Evolutionary conservation across 2,113 vertebrate genomes (phyloP), one percentile per base, ranked within the genome.

Genomic region (Ahaetulla prasina): DNA sequence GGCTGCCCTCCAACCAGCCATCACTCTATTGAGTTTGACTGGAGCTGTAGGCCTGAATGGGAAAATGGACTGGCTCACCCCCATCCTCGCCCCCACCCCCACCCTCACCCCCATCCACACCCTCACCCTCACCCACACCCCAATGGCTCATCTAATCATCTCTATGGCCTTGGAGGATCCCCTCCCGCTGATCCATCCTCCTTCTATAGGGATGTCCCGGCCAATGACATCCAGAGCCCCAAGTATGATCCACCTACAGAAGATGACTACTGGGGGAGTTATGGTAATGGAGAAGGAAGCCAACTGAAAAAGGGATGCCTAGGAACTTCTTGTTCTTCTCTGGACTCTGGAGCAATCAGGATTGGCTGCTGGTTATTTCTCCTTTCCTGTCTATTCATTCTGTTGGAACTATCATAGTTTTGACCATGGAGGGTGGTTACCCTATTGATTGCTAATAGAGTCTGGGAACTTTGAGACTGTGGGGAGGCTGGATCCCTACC

Each of bases 231-330:
- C 95, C 98, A 98, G 35, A 97, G 93, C 92, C 98, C 98, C 92
- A 98, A 98, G 96, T 91, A 98, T 8, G 98, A 98, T 96, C 94
- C 96, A 25, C 96, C 96, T 89, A 98, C 96, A 2, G 98, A 98
- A 93, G 98, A 98, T 74, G 98, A 98, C 93, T 98, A 98, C 90
- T 98, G 98, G 97, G 96, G 97, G 2, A 98, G 98, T 92, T 98
- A 98, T 0, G 98, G 98, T 4, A 98, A 97, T 20, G 98, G 98
- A 96, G 98, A 98, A 74, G 98, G 97, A 39, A 98, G 97, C 12
- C 93, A 95, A 0, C 95, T 95, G 60, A 96, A 96, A 93, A 1
- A 97, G 92, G 92, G 96, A 92, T 96, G 97, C 92, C 0, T 96
- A 49, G 96, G 96, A 91, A 95, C 96, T 0, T 96, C 95, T 92